Evolutionary conservation across 1,140 invertebrate species (phyloP).

Genomic region (Thrips palmi): DNA sequence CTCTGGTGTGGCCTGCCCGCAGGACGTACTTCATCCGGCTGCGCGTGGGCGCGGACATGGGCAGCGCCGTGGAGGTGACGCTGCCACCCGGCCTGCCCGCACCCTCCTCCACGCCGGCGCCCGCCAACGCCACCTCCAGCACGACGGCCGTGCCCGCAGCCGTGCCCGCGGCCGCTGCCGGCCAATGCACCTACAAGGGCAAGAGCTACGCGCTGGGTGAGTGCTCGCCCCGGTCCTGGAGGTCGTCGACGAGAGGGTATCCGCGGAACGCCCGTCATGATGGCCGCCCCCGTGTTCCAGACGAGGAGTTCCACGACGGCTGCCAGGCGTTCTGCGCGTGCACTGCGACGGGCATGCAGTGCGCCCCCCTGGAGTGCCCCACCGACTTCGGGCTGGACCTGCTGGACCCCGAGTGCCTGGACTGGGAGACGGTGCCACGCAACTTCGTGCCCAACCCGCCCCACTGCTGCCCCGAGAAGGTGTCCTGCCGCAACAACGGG

Average conservation of each 20-base stretch:
- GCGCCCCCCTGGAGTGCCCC: conserved; percentile 61
- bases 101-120: too few species aligned
- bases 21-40: too few species aligned
- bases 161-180: conserved; percentile 16
- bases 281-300: too few species aligned
- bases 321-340: conserved; percentile 57
- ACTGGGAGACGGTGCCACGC: conserved; percentile 62
- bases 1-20: too few species aligned
- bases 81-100: too few species aligned
- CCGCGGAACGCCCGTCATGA: too few species aligned
- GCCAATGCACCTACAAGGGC: conserved; percentile 25
- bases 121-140: too few species aligned
- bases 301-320: conserved; percentile 48
- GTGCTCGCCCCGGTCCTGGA: conserved; percentile 9
- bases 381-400: conserved; percentile 63
- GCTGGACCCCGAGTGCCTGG: conserved; percentile 59
- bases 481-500: conserved; percentile 56
- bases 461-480: conserved; percentile 61
- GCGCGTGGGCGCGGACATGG: too few species aligned
- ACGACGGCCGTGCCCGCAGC: too few species aligned
- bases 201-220: conserved; percentile 26
- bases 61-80: too few species aligned
- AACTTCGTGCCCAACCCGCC: conserved; percentile 51
- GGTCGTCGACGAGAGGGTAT: too few species aligned
- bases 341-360: conserved; percentile 41